Conservation (phyloP, 2,888 invertebrate genomes). For the Lysandra coridon region DNA sequence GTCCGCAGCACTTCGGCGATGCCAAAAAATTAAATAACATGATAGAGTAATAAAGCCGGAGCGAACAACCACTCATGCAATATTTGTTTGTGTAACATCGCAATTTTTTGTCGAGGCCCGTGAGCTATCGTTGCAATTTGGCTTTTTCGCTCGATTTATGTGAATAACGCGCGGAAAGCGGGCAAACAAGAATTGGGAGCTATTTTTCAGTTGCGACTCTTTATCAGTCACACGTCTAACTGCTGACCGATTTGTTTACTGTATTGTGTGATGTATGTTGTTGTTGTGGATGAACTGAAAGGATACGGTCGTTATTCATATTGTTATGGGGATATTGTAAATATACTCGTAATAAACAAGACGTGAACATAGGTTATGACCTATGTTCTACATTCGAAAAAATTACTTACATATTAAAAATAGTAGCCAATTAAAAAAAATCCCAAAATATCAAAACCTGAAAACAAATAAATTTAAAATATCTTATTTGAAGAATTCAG, state of each 20-base stretch:
- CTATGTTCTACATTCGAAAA: not conserved
- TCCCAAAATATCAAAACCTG: no score
- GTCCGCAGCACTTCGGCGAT: constrained; percentile 40
- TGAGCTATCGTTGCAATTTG: constrained; percentile 74
- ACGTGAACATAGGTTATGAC: not conserved
- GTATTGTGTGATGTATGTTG: constrained; percentile 37
- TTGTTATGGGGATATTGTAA: not conserved
- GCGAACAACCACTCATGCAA: constrained; percentile 58
- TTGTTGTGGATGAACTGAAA: not conserved
- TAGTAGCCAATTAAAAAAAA: no score
- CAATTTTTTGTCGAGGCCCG: constrained; percentile 71
- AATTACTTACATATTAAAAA: no score
- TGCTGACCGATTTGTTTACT: constrained; percentile 54
- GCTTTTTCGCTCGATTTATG: constrained; percentile 75
- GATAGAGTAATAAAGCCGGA: constrained; percentile 57
- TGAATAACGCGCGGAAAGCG: constrained; percentile 72
- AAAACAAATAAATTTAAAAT: no score
- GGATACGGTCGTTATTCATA: not conserved
- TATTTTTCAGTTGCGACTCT: constrained; percentile 67
- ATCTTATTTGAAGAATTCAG: not conserved
- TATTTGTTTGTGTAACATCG: constrained; percentile 69
- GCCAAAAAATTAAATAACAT: constrained; percentile 50
- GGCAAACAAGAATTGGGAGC: constrained; percentile 71
- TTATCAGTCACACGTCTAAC: constrained; percentile 67
- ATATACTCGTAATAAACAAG: not conserved